Evolutionary conservation across 2,113 vertebrate genomes (phyloP).

Genomic region (Eretmochelys imbricata): DNA sequence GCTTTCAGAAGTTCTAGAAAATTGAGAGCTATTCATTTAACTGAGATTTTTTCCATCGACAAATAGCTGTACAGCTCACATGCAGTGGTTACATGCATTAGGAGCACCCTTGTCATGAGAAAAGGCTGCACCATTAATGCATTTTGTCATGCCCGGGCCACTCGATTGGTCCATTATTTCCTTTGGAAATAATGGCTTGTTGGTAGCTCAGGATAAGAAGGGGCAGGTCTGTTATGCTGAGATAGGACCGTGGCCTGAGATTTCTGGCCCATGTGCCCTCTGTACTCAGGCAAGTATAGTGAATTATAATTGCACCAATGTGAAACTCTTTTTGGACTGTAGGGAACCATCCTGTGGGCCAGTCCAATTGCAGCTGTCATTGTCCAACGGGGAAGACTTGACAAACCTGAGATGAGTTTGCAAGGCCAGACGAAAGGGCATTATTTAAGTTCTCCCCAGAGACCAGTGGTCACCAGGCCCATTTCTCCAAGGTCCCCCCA

Average conservation of each 20-base stretch:
- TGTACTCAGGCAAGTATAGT: neutral
- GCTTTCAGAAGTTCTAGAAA: constrained; percentile 47
- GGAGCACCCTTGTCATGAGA: neutral
- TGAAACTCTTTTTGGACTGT: neutral
- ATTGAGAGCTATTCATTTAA: neutral
- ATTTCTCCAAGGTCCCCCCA: neutral
- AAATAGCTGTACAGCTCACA: rapidly evolving
- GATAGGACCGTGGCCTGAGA: rapidly evolving
- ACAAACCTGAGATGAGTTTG: neutral
- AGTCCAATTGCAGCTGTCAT: neutral
- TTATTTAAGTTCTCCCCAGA: neutral
- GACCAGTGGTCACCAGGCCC: neutral
- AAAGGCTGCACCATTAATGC: constrained; percentile 40
- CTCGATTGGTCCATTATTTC: constrained; percentile 10
- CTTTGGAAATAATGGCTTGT: constrained; percentile 15
- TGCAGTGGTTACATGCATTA: neutral
- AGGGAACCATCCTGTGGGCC: neutral
- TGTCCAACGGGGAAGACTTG: neutral
- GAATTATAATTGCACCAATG: neutral
- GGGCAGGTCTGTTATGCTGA: rapidly evolving
- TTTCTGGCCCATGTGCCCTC: neutral
- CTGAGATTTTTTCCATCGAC: constrained; percentile 4
- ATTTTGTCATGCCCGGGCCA: constrained; percentile 32
- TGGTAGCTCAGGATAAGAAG: neutral
- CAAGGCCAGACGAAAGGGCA: neutral